Conservation (phyloP, 2,113 vertebrate genomes). For the Raja brachyura region DNA sequence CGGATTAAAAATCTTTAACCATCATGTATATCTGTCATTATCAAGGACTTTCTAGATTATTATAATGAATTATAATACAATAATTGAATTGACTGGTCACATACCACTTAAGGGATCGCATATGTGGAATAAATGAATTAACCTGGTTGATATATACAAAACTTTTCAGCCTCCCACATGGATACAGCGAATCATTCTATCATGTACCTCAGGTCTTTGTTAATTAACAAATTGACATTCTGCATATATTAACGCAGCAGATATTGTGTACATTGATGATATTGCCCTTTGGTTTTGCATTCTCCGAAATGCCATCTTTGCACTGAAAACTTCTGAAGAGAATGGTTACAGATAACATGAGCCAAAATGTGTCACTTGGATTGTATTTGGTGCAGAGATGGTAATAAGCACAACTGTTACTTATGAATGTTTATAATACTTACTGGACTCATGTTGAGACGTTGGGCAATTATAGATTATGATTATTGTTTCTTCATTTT, state of each 20-base stretch:
- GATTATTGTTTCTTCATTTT: background rate
- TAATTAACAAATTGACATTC: background rate
- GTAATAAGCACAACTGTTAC: background rate
- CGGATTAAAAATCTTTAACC: conserved; percentile 21
- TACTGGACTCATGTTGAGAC: background rate
- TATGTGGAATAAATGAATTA: background rate
- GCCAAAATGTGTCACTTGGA: background rate
- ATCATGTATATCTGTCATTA: conserved; percentile 31
- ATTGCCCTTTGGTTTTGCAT: background rate
- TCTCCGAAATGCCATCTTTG: background rate
- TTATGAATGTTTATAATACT: background rate
- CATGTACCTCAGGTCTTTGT: background rate
- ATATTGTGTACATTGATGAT: background rate
- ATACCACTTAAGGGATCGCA: background rate
- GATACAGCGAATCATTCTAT: background rate
- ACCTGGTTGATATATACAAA: background rate
- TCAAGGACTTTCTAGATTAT: conserved; percentile 29
- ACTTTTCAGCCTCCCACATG: background rate
- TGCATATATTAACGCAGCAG: background rate
- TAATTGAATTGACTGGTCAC: conserved; percentile 21
- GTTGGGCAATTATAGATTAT: background rate
- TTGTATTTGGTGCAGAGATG: background rate
- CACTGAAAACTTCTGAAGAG: background rate
- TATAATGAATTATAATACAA: conserved; percentile 22
- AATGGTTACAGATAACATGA: background rate